Conservation (phyloP, 1,140 invertebrate species). For the Limonius californicus region DNA sequence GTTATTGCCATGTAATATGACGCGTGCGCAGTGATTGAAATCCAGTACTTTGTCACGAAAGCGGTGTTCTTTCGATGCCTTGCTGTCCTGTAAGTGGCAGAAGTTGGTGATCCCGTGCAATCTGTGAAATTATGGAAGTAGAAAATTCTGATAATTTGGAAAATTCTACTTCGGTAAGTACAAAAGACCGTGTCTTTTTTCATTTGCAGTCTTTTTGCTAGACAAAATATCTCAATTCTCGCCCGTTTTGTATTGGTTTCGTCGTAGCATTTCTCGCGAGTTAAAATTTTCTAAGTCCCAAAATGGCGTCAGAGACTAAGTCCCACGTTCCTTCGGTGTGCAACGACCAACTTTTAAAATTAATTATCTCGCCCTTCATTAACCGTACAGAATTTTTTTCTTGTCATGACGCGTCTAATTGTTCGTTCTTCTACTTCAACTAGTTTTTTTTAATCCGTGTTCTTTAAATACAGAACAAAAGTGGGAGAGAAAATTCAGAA, state of each 20-base stretch:
- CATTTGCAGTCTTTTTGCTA: not conserved
- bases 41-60: conserved; percentile 35
- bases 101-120: conserved; percentile 12
- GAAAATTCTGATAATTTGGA: conserved; percentile 39
- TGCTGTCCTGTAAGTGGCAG: conserved; percentile 22
- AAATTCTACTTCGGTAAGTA: conserved; percentile 41
- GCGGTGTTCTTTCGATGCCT: conserved; percentile 15
- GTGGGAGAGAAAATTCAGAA: conserved; percentile 8
- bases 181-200: conserved; percentile 15
- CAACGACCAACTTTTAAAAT: too few relatives aligned
- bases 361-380: too few relatives aligned
- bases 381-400: too few relatives aligned
- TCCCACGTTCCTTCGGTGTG: conserved; percentile 54
- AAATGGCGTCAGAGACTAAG: conserved; percentile 76
- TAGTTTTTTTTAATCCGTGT: not conserved
- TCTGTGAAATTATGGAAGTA: conserved; percentile 36
- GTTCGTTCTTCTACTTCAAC: too few relatives aligned
- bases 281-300: conserved; percentile 79
- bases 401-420: too few relatives aligned
- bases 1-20: conserved; percentile 25
- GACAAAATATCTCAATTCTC: not conserved
- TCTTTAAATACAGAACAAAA: conserved; percentile 1
- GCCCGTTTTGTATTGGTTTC: too few relatives aligned
- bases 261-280: not conserved
- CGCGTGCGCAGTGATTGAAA: conserved; percentile 33